A percentile compares a stretch with the other conserved stretches of the same genome.
phyloP scores from a whole-genome alignment of 2,113 vertebrate genomes.

The Pterocles burchelli region DNA sequence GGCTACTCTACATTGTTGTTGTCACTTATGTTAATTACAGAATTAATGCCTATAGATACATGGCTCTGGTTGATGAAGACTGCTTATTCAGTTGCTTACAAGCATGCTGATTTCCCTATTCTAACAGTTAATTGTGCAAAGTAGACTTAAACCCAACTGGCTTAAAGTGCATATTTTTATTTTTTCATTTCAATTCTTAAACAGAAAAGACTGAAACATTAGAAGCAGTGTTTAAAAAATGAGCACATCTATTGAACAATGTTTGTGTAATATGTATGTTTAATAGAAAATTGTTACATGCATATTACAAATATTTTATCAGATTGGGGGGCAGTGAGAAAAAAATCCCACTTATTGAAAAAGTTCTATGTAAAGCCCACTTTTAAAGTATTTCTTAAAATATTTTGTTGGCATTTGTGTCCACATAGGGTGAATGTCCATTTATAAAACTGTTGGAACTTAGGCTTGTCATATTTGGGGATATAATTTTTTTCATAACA shows the following conservation, averaged over 20 bases:
- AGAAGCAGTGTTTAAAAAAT: not conserved
- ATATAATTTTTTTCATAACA: not conserved
- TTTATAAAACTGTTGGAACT: not conserved
- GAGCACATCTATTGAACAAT: not conserved
- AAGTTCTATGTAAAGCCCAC: not conserved
- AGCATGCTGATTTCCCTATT: not conserved
- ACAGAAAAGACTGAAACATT: not conserved
- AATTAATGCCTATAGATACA: not conserved
- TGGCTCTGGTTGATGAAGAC: not conserved
- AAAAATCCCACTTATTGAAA: not conserved
- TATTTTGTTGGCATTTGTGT: not conserved
- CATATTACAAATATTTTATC: not conserved
- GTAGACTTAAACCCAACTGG: not conserved
- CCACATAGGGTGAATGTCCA: not conserved
- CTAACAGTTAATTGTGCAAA: not conserved
- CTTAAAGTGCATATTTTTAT: not conserved
- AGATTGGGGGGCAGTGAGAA: not conserved
- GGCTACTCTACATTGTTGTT: not conserved
- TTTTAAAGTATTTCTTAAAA: not conserved
- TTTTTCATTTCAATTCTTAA: not conserved
- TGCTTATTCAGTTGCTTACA: not conserved
- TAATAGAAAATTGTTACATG: not conserved
- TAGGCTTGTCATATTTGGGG: not conserved
- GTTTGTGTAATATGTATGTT: not conserved
- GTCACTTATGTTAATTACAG: not conserved